Evolutionary conservation across 1,140 invertebrate species (phyloP), one percentile per base, ranked within the genome.

Genomic region (Caenorhabditis remanei): DNA sequence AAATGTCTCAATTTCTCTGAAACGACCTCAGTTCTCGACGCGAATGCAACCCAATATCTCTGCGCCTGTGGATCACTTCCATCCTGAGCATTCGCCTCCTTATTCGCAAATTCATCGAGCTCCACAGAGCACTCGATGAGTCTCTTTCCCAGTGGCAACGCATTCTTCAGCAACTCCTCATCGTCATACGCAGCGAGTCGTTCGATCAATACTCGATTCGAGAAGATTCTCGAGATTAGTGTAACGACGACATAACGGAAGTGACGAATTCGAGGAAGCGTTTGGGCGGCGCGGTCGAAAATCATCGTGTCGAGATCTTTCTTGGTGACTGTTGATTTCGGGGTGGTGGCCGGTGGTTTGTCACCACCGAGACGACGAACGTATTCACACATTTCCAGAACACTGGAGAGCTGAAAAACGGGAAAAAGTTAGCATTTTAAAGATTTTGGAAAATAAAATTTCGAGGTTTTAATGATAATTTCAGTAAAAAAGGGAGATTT

Each of bases 31-130:
- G 83, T 32, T 19, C 84, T 55, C 1, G 84, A 58, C 16, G 61
- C 67, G n/a, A 89, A 71, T 40, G 88, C 88, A 7, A 89, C 82
- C 88, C 88, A 89, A 71, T 89, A 89, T 63, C 87, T 55, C 65
- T 71, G 79, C 0, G 88, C 83, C 24, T 67, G 82, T 6, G 86
- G 82, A 63, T 87, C 86, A 2, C 40, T 24, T 9, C 82, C 56
- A 43, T 65, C 53, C 40, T 83, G 65, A 40, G 53, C 86, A 16
- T 87, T 61, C 4, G 65, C 71, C 40, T 84, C 75, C 79, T 87
- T 48, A 48, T 56, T 61, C 2, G 41, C 67, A 40, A 89, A 88
- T 46, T 88, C 88, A 63, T 89, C 88, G 5, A 89, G 58, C 21
- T 85, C 85, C 13, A 89, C 87, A 14, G 86, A 88, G 67, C 84